These are phyloP conservation scores for Chrysolina haemoptera DNA, from an alignment of 2,888 invertebrate genomes.

Conservation along the genomic window DNA sequence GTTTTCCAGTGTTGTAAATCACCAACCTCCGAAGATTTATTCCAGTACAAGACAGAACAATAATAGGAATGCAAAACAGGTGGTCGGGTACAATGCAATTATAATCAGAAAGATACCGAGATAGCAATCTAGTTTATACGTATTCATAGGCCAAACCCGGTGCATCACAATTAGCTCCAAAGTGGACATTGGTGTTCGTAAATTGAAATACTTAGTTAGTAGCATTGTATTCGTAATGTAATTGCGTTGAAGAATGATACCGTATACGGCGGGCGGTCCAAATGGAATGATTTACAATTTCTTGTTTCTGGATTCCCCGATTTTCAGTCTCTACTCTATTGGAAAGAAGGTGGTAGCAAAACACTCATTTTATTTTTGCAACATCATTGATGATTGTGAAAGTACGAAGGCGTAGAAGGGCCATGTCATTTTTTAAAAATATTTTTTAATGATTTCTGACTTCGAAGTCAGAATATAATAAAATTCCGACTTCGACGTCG, in stretches of 20 bases:
- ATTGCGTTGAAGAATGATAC: constrained; percentile 14
- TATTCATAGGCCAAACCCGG: constrained; percentile 47
- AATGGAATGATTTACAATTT: not conserved
- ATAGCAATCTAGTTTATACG: constrained; percentile 42
- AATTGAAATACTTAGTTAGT: constrained; percentile 21
- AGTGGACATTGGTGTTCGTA: constrained; percentile 36
- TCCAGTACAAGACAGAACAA: constrained; percentile 49
- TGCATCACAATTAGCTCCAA: constrained; percentile 48
- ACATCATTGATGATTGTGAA: too few relatives aligned
- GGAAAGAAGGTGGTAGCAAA: too few relatives aligned
- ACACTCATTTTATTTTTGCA: too few relatives aligned
- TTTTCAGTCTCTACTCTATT: too few relatives aligned
- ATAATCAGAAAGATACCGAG: constrained; percentile 50
- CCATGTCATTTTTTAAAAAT: too few relatives aligned
- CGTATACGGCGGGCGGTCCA: not conserved
- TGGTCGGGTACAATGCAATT: constrained; percentile 56
- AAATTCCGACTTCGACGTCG: too few relatives aligned
- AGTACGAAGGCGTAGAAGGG: too few relatives aligned
- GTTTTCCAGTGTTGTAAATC: constrained; percentile 29
- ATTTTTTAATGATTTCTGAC: too few relatives aligned
- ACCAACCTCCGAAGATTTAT: constrained; percentile 39
- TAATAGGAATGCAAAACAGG: constrained; percentile 52
- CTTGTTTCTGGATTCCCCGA: too few relatives aligned
- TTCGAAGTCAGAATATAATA: too few relatives aligned
- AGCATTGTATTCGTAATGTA: constrained; percentile 15